Conservation (phyloP, 2,888 invertebrate species). For the Apantesis nais region DNA sequence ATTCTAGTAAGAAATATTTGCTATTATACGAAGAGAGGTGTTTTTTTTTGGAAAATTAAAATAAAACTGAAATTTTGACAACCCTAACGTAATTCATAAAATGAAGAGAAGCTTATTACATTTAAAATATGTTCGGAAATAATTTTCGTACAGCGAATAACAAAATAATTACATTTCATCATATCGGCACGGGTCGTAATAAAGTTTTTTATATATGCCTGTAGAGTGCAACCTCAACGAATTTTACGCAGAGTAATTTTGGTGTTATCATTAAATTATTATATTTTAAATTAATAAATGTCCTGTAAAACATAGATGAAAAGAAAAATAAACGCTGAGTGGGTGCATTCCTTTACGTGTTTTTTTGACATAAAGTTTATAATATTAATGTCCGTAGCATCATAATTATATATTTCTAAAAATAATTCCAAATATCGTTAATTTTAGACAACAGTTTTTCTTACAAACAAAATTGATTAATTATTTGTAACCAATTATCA, state of each 20-base stretch:
- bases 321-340: no score
- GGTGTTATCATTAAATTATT: neutral
- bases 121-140: constrained; percentile 4
- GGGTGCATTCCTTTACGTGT: no score
- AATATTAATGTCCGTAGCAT: no score
- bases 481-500: neutral
- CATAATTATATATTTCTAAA: no score
- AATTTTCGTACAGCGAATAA: constrained; percentile 2
- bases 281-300: neutral
- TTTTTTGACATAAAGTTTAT: no score
- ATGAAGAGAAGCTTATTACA: constrained; percentile 4
- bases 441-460: no score
- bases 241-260: neutral
- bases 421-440: no score
- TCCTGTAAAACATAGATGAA: no score
- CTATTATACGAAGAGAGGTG: neutral
- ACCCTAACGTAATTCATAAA: constrained; percentile 3
- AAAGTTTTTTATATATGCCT: neutral
- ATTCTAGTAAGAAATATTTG: neutral
- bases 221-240: neutral
- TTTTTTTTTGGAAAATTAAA: neutral
- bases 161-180: neutral
- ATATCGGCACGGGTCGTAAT: neutral
- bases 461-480: neutral
- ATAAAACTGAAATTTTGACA: constrained; percentile 7